Evolutionary conservation across 1,140 invertebrate genomes (phyloP).

Genomic region (Plectus sambesii): DNA sequence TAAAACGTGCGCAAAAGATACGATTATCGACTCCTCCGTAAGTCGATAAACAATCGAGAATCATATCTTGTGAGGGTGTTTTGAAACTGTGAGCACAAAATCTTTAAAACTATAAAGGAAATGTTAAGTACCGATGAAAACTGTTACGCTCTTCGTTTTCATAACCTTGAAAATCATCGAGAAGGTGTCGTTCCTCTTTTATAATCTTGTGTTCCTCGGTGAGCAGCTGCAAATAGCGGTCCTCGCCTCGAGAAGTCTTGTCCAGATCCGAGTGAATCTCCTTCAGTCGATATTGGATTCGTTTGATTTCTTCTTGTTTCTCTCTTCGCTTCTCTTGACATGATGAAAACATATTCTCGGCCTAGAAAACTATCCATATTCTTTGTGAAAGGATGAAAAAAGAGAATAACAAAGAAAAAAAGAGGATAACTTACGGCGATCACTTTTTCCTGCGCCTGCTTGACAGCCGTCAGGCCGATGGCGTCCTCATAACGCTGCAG

Average conservation of each 20-base stretch:
- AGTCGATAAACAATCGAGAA: no score
- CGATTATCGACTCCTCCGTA: no score
- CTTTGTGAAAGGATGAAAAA: no score
- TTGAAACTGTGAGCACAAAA: no score
- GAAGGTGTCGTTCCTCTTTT: slow-evolving; percentile 46
- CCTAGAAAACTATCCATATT: no score
- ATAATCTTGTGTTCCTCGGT: slow-evolving; percentile 50
- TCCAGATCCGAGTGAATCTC: slow-evolving; percentile 59
- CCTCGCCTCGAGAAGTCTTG: slow-evolving; percentile 58
- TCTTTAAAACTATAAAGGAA: no score
- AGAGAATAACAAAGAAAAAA: slow-evolving; percentile 45
- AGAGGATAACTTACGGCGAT: no score
- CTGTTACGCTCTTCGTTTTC: slow-evolving; percentile 56
- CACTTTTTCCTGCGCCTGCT: slow-evolving; percentile 25
- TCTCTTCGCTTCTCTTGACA: slow-evolving; percentile 56
- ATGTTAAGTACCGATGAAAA: slow-evolving; percentile 57
- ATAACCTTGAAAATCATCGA: slow-evolving; percentile 42
- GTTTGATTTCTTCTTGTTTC: slow-evolving; percentile 51
- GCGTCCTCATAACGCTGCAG: slow-evolving; percentile 24
- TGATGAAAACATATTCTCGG: slow-evolving; percentile 54
- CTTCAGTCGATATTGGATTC: slow-evolving; percentile 55
- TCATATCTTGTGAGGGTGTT: no score
- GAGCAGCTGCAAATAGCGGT: slow-evolving; percentile 55
- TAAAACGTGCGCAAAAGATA: no score
- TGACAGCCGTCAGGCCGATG: slow-evolving; percentile 23